Evolutionary conservation across 2,888 invertebrate species (phyloP).

Genomic region (Idaea dimidiata): DNA sequence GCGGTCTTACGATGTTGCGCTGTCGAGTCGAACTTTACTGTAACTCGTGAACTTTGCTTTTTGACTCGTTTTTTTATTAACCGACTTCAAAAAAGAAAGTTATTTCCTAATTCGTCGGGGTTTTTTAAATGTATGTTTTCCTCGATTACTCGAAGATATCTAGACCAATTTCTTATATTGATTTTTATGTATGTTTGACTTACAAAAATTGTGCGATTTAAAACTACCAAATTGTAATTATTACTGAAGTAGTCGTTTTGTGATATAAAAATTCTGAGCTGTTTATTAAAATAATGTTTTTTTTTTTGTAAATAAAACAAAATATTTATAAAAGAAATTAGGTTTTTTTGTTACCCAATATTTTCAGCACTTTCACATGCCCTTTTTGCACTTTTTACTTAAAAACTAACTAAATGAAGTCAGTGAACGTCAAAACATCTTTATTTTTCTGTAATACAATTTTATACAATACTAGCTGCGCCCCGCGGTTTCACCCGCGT

Average conservation of each 20-base stretch:
- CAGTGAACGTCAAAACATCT: background rate
- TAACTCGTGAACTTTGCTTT: background rate
- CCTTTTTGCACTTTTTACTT: background rate
- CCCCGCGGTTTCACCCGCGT: no score
- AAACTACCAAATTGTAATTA: background rate
- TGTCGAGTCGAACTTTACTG: background rate
- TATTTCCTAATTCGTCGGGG: no score
- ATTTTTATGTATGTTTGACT: background rate
- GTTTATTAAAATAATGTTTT: background rate
- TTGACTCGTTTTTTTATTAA: background rate
- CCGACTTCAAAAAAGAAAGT: no score
- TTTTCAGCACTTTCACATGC: background rate
- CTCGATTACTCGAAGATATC: no score
- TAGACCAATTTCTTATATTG: no score
- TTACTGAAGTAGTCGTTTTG: background rate
- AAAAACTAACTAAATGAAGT: background rate
- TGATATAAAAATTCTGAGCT: background rate
- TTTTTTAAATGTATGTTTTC: no score
- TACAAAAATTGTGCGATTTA: background rate
- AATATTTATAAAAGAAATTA: background rate
- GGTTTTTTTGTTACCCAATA: background rate
- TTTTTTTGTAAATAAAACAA: background rate
- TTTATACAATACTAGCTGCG: no score
- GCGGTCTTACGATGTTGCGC: constrained; percentile 9
- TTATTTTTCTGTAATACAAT: background rate